Conservation (phyloP, 2,888 invertebrate species). For the Acleris literana region DNA sequence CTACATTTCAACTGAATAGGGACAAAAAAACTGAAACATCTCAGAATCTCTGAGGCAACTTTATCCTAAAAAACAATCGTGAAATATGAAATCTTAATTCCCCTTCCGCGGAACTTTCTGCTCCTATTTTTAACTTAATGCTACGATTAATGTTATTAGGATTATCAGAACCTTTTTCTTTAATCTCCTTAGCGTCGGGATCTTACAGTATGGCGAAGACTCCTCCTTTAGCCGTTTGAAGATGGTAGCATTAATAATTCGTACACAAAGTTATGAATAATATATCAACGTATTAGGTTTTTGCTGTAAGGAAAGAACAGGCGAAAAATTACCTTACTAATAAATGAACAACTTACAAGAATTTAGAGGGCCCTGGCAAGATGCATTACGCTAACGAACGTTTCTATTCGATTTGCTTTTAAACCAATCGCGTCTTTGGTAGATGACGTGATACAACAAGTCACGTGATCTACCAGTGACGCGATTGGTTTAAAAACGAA, state of each 20-base stretch:
- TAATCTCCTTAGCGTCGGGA: constrained; percentile 24
- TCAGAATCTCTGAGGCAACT: not conserved
- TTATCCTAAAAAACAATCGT: constrained; percentile 11
- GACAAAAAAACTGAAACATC: not conserved
- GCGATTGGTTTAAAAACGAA: too few species aligned
- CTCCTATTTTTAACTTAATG: constrained; percentile 30
- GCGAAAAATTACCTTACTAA: too few species aligned
- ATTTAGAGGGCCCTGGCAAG: too few species aligned
- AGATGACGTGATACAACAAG: too few species aligned
- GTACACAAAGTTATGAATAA: not conserved
- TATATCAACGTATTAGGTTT: not conserved
- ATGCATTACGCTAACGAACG: too few species aligned
- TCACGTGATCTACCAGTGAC: too few species aligned
- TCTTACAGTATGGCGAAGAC: not conserved
- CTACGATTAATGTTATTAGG: constrained; percentile 34
- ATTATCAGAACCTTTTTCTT: constrained; percentile 32
- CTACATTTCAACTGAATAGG: not conserved
- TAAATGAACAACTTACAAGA: too few species aligned
- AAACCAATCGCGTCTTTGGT: too few species aligned
- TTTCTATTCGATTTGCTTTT: too few species aligned
- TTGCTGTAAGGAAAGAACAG: too few species aligned
- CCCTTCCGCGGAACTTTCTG: constrained; percentile 9
- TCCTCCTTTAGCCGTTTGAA: constrained; percentile 10
- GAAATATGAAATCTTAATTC: constrained; percentile 19
- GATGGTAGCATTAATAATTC: not conserved